Base-by-base conservation (phyloP, 2,888 invertebrate genomes). In the Netelia inedita region DNA sequence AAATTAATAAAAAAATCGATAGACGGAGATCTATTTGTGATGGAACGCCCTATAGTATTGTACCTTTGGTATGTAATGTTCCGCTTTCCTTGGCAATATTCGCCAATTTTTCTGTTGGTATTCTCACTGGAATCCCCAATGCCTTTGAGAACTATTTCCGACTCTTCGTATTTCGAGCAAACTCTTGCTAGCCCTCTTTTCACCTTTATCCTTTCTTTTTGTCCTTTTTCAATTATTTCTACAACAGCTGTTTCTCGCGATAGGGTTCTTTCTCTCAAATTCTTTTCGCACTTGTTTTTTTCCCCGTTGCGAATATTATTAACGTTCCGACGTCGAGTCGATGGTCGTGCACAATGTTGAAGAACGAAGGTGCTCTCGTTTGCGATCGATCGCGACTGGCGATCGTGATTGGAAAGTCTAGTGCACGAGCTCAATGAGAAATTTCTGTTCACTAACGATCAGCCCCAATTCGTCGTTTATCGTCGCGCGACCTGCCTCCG, bases 1-100 rank as follows among this genome's bases (percentile, higher is more conserved):
- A 43, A 10, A 8, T 43, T 8, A 43, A 43, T 43, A 3, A 43
- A 43, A 43, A 43, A 43, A 43, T 43, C 43, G 43, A 43, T 8
- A 2, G 46, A 0, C 3, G 14, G 14, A 46, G 14, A 11, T 46
- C 0, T 0, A 46, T 3, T 46, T 46, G 14, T 10, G 1, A 46
- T 46, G 46, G 46, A 46, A 46, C 14, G 14, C 9, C 41, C 35
- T 16, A n/a, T 41, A 21, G n/a, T 63, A 50, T 55, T 19, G 28
- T 63, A 74, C 75, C 75, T 75, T 57, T 57, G 6, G 23, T 41
- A n/a, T 75, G 41, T 23, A 41, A n/a, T 16, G 16, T 65, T 55
- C 35, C 55, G 55, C 65, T 66, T 41, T 43, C 41, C 55, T 2
- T 21, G 41, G 41, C 75, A 75, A 75, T 75, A 66, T 75, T 53